Percentiles rank a stretch among this genome's conserved stretches.
These are phyloP conservation scores for Pachyuromys duprasi DNA, from an alignment of 2,797 vertebrate genomes.

Conservation along the genomic window DNA sequence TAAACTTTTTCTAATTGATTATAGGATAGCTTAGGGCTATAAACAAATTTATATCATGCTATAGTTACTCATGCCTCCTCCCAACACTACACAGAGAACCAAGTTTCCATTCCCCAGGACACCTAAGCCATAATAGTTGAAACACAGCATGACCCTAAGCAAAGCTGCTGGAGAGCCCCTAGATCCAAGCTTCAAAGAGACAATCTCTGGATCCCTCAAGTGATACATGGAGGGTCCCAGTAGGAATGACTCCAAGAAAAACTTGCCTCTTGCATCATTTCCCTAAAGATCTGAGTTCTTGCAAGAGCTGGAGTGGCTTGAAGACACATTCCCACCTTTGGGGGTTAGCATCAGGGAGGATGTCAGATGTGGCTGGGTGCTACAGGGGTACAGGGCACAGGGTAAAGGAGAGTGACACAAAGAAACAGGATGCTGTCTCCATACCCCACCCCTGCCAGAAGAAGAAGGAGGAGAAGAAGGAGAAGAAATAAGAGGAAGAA, in stretches of 20 bases:
- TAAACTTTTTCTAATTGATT: constrained; percentile 24
- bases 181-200: background rate
- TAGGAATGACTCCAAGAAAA: background rate
- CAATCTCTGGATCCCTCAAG: background rate
- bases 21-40: background rate
- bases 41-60: background rate
- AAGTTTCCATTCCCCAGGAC: background rate
- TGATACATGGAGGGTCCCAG: background rate
- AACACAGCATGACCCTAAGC: background rate
- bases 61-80: background rate
- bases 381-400: background rate
- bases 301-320: background rate
- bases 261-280: background rate
- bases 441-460: background rate
- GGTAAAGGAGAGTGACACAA: background rate
- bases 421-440: background rate
- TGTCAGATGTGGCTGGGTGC: background rate
- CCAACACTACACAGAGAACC: background rate
- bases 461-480: too few species aligned
- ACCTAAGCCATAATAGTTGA: background rate
- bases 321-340: background rate
- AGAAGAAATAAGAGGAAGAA: background rate
- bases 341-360: background rate
- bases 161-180: background rate
- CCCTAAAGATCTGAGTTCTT: background rate